These are phyloP conservation scores for Gryllus bimaculatus DNA, from an alignment of 1,140 invertebrate genomes.

Conservation along the genomic window DNA sequence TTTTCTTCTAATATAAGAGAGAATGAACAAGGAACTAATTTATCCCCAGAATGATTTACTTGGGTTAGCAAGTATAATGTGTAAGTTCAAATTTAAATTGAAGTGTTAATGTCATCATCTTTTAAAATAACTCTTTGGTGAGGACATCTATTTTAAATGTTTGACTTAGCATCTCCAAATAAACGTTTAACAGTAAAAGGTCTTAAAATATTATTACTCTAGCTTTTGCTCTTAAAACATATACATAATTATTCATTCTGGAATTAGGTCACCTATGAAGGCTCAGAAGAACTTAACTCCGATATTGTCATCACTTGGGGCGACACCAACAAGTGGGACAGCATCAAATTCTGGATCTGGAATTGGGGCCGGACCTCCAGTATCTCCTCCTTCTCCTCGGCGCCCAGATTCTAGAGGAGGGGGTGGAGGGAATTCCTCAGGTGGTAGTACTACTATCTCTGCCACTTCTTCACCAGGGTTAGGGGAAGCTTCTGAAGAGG, in stretches of 20 bases:
- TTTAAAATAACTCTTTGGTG: too few species aligned
- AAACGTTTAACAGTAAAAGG: too few species aligned
- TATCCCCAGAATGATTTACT: too few species aligned
- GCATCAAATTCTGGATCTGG: not conserved
- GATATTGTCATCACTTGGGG: slow-evolving; percentile 39
- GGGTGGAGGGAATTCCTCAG: slow-evolving; percentile 28
- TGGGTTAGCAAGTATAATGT: too few species aligned
- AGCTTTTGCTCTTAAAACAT: too few species aligned
- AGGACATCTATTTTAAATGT: too few species aligned
- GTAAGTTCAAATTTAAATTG: too few species aligned
- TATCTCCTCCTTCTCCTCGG: slow-evolving; percentile 35
- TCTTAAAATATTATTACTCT: too few species aligned
- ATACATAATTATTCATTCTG: not conserved
- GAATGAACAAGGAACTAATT: too few species aligned
- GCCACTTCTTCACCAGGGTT: slow-evolving; percentile 64
- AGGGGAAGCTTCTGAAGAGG: slow-evolving; percentile 42
- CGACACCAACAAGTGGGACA: slow-evolving; percentile 20
- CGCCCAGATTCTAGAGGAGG: slow-evolving; percentile 18
- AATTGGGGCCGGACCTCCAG: slow-evolving; percentile 29
- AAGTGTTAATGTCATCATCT: too few species aligned
- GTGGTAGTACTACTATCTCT: slow-evolving; percentile 65
- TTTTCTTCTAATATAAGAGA: too few species aligned
- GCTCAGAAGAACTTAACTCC: slow-evolving; percentile 49
- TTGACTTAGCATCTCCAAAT: too few species aligned
- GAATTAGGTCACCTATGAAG: slow-evolving; percentile 39